Conservation (phyloP, 1,140 invertebrate species). For the Drosophila miranda region DNA sequence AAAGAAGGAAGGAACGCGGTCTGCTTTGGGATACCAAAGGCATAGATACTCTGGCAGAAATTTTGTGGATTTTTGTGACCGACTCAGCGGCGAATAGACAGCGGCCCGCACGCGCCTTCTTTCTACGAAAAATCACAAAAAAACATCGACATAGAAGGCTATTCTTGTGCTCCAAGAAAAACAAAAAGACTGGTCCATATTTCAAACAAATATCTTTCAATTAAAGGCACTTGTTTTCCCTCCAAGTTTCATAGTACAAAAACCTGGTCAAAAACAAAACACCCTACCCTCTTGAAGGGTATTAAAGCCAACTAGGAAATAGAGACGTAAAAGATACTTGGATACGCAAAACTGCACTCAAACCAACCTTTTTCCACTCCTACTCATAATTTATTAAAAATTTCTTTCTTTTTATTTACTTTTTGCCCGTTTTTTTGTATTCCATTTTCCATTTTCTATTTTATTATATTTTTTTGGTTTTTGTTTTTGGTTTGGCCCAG, state of each 20-base stretch:
- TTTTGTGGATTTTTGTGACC: no score
- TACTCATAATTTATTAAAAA: slow-evolving; percentile 45
- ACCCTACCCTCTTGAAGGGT: no score
- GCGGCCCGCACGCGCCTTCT: no score
- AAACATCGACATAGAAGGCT: no score
- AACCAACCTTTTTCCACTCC: slow-evolving; percentile 28
- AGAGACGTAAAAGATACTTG: slow-evolving; percentile 47
- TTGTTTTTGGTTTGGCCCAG: neutral
- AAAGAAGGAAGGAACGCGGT: neutral
- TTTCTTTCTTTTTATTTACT: slow-evolving; percentile 12
- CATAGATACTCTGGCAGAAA: no score
- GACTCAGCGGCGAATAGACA: no score
- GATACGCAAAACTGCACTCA: slow-evolving; percentile 68
- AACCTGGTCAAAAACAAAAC: no score
- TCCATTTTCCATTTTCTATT: slow-evolving; percentile 25
- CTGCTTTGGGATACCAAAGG: no score
- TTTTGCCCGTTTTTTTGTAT: slow-evolving; percentile 3
- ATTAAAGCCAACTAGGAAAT: slow-evolving; percentile 43
- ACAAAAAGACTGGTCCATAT: neutral
- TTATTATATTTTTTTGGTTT: slow-evolving; percentile 20
- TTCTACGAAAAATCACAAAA: no score
- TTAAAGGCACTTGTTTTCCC: no score
- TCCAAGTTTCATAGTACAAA: no score
- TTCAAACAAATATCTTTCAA: no score
- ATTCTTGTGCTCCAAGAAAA: slow-evolving; percentile 5